Evolutionary conservation across 2,797 vertebrate genomes (phyloP).

Genomic region (Dryobates pubescens): DNA sequence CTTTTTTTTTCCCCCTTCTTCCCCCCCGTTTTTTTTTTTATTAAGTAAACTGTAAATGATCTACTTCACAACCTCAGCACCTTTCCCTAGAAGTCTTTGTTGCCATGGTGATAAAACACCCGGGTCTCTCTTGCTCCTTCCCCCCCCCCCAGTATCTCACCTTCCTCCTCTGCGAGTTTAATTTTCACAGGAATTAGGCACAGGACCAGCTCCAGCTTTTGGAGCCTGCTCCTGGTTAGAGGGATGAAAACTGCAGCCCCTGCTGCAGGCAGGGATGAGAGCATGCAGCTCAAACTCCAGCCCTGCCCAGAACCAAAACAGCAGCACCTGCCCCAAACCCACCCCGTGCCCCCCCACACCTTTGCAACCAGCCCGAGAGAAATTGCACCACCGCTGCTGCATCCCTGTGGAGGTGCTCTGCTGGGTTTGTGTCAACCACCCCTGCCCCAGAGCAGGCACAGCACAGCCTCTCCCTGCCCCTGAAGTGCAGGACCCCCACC

Average conservation of each 20-base stretch:
- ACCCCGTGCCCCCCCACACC: rapidly evolving
- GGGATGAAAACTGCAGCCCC: neutral
- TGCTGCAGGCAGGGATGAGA: neutral
- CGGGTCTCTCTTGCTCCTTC: neutral
- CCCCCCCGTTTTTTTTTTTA: neutral
- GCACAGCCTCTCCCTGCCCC: neutral
- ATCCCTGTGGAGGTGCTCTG: rapidly evolving
- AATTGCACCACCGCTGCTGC: rapidly evolving
- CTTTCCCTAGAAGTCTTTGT: constrained; percentile 6
- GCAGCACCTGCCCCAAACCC: neutral
- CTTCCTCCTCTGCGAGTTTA: neutral
- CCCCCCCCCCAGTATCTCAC: neutral
- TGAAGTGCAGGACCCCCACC: neutral
- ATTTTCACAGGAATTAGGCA: neutral
- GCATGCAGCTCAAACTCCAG: rapidly evolving
- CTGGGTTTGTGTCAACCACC: rapidly evolving
- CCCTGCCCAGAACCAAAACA: neutral
- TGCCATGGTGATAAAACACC: constrained; percentile 26
- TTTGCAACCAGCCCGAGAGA: neutral
- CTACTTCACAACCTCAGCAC: constrained; percentile 14
- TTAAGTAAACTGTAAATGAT: neutral
- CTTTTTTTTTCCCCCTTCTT: neutral
- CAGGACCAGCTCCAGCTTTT: neutral
- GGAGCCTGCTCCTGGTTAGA: neutral
- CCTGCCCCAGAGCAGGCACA: neutral